Conservation (phyloP, 2,113 vertebrate species). For the Urocitellus parryii region DNA sequence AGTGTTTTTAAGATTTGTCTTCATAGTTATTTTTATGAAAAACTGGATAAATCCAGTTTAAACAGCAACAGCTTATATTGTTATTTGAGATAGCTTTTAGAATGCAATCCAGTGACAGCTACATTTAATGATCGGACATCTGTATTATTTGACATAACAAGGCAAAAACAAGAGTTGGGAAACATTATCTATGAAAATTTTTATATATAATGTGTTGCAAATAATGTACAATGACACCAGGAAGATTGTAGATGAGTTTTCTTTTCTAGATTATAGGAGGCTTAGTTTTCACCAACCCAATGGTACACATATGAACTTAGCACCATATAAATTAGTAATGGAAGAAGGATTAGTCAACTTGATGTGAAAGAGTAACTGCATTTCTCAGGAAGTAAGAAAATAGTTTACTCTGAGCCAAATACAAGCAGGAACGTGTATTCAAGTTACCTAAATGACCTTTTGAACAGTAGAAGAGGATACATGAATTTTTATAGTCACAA, state of each 20-base stretch:
- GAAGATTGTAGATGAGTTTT: background rate
- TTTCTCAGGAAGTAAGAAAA: background rate
- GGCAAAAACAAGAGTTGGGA: background rate
- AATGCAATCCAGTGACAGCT: background rate
- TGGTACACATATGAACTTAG: background rate
- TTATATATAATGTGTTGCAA: background rate
- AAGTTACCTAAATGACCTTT: background rate
- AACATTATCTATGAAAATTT: background rate
- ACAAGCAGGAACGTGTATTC: background rate
- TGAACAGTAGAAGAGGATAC: background rate
- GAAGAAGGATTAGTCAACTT: background rate
- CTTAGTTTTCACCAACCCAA: background rate
- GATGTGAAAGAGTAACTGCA: background rate
- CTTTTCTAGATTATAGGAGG: background rate
- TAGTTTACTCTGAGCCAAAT: background rate
- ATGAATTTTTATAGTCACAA: background rate
- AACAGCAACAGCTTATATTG: background rate
- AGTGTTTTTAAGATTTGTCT: background rate
- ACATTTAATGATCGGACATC: background rate
- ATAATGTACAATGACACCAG: background rate
- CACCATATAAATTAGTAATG: background rate
- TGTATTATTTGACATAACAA: background rate
- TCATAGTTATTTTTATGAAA: background rate
- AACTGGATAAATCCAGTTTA: constrained; percentile 26
- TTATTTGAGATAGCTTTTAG: constrained; percentile 29